Base-by-base conservation (phyloP, 2,888 invertebrate genomes). In the Perizoma flavofasciatum region DNA sequence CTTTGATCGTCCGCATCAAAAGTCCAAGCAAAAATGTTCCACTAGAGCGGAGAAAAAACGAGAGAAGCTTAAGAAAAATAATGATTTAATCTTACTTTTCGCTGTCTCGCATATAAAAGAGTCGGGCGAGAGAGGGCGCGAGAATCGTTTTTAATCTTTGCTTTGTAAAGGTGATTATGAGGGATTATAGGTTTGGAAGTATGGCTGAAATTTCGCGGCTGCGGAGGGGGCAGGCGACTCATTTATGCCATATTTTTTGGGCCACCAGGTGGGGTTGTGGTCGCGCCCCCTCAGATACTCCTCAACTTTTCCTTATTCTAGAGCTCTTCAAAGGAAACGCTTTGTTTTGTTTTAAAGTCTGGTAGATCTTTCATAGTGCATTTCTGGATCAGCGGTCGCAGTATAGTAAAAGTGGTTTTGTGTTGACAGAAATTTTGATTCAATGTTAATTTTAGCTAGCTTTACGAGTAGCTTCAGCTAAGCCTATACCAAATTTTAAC, bases 111-210 rank as follows among this genome's bases (percentile, higher is more conserved):
- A 92, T 92, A 92, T 92, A 91, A 92, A 92, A 85, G 86, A 84
- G 82, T 65, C 60, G 68, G 71, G 78, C 72, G 80, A 75, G 73
- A 77, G 77, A 58, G 74, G 81, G 88, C 81, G 88, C 80, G 75
- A 86, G 91, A 91, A 92, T 89, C 90, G 92, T 88, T 92, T 92
- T 92, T 92, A 93, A 93, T 92, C 92, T 93, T 93, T 92, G 92
- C 92, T 93, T 93, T 93, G 92, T 93, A 92, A 93, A 92, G 92
- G 92, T 92, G 92, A 92, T 92, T 93, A 92, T 92, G 86, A 92
- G 80, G 91, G 92, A 92, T 92, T 92, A 92, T 92, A 91, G 92
- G 92, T 92, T 92, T 88, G 90, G 81, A 92, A 92, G 92, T 92
- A 92, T 91, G 92, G 81, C 88, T 85, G 89, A 89, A 91, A 88